Conservation (phyloP, 2,113 vertebrate genomes). For the Calyptomena viridis region DNA sequence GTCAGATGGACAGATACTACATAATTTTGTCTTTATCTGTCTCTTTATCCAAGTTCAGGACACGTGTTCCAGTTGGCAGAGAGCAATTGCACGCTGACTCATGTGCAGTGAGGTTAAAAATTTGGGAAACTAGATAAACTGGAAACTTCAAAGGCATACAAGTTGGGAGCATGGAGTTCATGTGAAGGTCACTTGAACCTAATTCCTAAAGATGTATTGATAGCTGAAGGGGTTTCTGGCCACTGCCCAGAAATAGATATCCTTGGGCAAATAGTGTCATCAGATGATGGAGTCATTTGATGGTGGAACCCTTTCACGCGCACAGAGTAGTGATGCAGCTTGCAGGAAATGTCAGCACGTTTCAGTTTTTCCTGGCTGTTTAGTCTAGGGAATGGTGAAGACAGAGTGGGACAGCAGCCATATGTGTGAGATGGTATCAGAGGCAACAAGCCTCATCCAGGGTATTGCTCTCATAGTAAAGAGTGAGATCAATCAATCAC, state of each 20-base stretch:
- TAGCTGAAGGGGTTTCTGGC: conserved; percentile 52
- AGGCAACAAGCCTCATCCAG: background rate
- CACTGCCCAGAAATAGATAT: conserved; percentile 35
- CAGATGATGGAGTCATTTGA: conserved; percentile 31
- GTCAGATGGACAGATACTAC: conserved; percentile 7
- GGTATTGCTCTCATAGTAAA: background rate
- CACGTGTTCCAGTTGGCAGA: conserved; percentile 21
- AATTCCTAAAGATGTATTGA: conserved; percentile 45
- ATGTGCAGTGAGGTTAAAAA: background rate
- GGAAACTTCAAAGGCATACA: conserved; percentile 40
- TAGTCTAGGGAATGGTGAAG: conserved; percentile 28
- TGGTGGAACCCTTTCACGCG: conserved; percentile 18
- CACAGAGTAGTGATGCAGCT: conserved; percentile 3
- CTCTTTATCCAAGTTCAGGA: conserved; percentile 27
- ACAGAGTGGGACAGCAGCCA: conserved; percentile 20
- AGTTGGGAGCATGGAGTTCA: conserved; percentile 31
- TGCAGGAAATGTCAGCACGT: conserved; percentile 52
- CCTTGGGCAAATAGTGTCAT: conserved; percentile 42
- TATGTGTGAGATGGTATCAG: background rate
- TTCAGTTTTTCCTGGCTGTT: conserved; percentile 65
- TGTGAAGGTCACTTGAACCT: conserved; percentile 49
- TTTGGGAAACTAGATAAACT: conserved; percentile 32
- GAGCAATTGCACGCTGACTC: background rate
- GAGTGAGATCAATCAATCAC: background rate
- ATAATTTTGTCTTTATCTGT: conserved; percentile 46